Evolutionary conservation across 2,113 vertebrate genomes (phyloP).

Genomic region (Noturus placidus): DNA sequence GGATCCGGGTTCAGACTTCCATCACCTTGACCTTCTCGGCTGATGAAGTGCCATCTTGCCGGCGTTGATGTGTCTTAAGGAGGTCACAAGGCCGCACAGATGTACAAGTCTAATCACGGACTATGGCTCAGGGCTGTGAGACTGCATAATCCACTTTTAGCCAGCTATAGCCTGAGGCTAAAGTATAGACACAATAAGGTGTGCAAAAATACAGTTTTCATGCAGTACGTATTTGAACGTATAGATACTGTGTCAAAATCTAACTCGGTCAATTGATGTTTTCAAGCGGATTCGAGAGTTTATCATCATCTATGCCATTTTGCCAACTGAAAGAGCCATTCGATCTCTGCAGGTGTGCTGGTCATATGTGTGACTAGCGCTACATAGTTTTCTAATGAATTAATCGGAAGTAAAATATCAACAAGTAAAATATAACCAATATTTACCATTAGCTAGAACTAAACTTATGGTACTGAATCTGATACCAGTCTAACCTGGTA

Average conservation of each 20-base stretch:
- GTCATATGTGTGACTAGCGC: not conserved
- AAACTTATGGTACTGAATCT: not conserved
- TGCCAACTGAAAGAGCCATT: not conserved
- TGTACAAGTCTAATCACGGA: conserved; percentile 48
- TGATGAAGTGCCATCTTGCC: conserved; percentile 29
- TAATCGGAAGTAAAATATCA: not conserved
- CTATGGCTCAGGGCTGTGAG: conserved; percentile 43
- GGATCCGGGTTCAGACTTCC: conserved; percentile 19
- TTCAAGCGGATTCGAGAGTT: not conserved
- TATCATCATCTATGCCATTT: not conserved
- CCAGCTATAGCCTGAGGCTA: conserved; percentile 22
- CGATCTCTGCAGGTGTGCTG: not conserved
- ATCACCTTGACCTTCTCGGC: conserved; percentile 34
- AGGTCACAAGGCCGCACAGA: conserved; percentile 43
- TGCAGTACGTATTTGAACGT: not conserved
- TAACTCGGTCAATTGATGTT: not conserved
- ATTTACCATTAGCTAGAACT: not conserved
- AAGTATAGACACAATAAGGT: conserved; percentile 4
- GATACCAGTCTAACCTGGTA: not conserved
- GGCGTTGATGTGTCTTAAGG: conserved; percentile 35
- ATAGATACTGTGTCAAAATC: not conserved
- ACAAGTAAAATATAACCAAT: not conserved
- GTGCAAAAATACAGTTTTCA: not conserved
- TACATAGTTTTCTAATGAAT: not conserved
- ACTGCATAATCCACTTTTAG: conserved; percentile 39